Conservation (phyloP, 2,113 vertebrate species). For the Salminus brasiliensis region DNA sequence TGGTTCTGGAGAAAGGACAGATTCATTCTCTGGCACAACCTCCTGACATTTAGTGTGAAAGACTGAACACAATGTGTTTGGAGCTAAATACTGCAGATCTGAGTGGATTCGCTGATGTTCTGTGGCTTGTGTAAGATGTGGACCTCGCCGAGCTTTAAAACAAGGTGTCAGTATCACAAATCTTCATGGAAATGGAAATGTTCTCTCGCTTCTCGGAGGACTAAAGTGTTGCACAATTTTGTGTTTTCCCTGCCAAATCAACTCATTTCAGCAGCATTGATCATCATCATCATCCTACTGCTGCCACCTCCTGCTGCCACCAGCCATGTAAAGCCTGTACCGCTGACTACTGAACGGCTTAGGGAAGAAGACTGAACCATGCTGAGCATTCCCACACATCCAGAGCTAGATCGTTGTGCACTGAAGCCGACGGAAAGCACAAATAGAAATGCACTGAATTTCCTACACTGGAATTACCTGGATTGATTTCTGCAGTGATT, state of each 20-base stretch:
- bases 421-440: too few relatives aligned
- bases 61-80: neutral
- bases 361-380: neutral
- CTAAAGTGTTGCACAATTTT: neutral
- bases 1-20: neutral
- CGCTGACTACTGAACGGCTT: conserved; percentile 16
- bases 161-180: neutral
- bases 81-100: neutral
- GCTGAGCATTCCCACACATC: neutral
- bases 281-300: neutral
- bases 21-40: neutral
- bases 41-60: neutral
- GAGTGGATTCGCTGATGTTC: neutral
- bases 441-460: too few relatives aligned
- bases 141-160: neutral
- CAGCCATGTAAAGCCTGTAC: neutral
- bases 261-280: neutral
- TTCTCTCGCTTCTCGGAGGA: neutral
- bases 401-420: neutral
- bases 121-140: neutral
- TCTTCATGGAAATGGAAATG: neutral
- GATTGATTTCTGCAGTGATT: too few relatives aligned
- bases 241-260: neutral
- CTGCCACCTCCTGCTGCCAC: neutral
- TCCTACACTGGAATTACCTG: too few relatives aligned